Percentiles rank a stretch among this genome's conserved stretches.
Conservation (phyloP, 1,140 invertebrate genomes). For the Aphidius gifuensis region DNA sequence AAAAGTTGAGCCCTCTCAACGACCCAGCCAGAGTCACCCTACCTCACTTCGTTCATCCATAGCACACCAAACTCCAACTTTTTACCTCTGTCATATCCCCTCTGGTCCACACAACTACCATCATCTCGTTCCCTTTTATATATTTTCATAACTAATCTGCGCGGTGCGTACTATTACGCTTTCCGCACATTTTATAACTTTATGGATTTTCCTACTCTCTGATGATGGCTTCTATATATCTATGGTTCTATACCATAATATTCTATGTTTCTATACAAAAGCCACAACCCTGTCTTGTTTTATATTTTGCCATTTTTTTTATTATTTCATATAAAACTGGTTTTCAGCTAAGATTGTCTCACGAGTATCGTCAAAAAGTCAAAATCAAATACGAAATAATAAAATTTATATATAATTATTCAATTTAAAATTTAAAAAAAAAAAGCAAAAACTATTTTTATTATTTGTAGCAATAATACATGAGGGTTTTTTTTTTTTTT, state of each 20-base stretch:
- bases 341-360: too few species aligned
- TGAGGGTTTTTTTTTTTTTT: too few species aligned
- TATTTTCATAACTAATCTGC: slow-evolving; percentile 55
- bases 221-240: slow-evolving; percentile 9
- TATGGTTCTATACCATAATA: slow-evolving; percentile 22
- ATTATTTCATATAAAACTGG: too few species aligned
- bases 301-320: too few species aligned
- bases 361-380: too few species aligned
- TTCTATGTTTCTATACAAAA: slow-evolving; percentile 7
- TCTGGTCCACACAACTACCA: slow-evolving; percentile 25
- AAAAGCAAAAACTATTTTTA: too few species aligned
- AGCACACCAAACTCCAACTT: slow-evolving; percentile 15
- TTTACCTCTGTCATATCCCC: slow-evolving; percentile 21
- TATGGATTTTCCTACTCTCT: slow-evolving; percentile 50
- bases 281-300: background rate
- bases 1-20: slow-evolving; percentile 46
- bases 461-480: too few species aligned
- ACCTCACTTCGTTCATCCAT: slow-evolving; percentile 32
- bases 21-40: slow-evolving; percentile 38
- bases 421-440: too few species aligned
- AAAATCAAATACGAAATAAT: too few species aligned
- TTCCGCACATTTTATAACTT: slow-evolving; percentile 53
- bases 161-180: slow-evolving; percentile 51
- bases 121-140: slow-evolving; percentile 25
- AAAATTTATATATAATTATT: too few species aligned